Percentiles rank a stretch among this genome's conserved stretches.
phyloP scores from a whole-genome alignment of 2,113 vertebrate species.

The Anguilla rostrata region DNA sequence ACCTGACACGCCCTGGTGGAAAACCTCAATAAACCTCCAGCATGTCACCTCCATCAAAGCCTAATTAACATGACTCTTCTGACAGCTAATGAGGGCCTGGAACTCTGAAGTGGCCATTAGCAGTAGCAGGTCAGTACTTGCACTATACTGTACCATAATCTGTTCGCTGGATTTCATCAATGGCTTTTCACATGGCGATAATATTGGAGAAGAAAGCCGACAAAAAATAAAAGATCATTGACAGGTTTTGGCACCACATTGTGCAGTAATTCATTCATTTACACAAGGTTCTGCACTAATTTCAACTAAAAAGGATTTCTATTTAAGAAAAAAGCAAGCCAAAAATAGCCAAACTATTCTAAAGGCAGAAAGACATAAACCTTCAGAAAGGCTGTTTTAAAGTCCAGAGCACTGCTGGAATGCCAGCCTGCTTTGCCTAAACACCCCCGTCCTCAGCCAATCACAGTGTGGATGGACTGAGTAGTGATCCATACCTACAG shows the following conservation, averaged over 20 bases:
- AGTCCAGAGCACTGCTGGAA: background rate
- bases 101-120: background rate
- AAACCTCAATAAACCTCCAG: slow-evolving; percentile 6
- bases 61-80: slow-evolving; percentile 10
- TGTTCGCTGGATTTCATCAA: background rate
- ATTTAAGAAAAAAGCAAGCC: background rate
- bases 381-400: no score
- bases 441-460: background rate
- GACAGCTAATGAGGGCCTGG: background rate
- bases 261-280: background rate
- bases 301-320: background rate
- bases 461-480: background rate
- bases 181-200: background rate
- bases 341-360: background rate
- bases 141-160: background rate
- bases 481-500: background rate
- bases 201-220: background rate
- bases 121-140: background rate
- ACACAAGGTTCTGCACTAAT: background rate
- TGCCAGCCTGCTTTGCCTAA: background rate
- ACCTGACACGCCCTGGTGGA: slow-evolving; percentile 8
- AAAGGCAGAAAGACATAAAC: no score
- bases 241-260: background rate
- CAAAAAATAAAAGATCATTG: background rate
- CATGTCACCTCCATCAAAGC: background rate